phyloP scores from a whole-genome alignment of 2,888 invertebrate species.

The Malacosoma neustria region DNA sequence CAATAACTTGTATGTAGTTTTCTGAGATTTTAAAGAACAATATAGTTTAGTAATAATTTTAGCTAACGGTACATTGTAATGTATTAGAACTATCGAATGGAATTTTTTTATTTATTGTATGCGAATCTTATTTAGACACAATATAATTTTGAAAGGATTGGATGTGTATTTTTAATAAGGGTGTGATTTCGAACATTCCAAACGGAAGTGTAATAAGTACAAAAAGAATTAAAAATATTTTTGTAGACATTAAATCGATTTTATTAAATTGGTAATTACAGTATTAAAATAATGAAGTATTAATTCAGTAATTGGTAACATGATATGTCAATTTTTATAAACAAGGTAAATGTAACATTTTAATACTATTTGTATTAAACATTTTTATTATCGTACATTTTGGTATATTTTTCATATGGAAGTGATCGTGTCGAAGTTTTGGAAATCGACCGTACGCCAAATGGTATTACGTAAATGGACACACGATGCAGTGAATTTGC shows the following conservation, averaged over 20 bases:
- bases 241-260: slow-evolving; percentile 54
- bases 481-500: slow-evolving; percentile 45
- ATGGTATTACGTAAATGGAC: slow-evolving; percentile 28
- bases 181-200: slow-evolving; percentile 72
- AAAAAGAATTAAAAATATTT: slow-evolving; percentile 67
- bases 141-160: slow-evolving; percentile 36
- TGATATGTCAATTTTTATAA: slow-evolving; percentile 38
- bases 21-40: slow-evolving; percentile 54
- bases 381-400: slow-evolving; percentile 56
- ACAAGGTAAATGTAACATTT: slow-evolving; percentile 28
- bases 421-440: slow-evolving; percentile 35
- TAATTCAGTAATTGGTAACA: slow-evolving; percentile 21
- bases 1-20: slow-evolving; percentile 46
- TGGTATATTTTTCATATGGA: slow-evolving; percentile 44
- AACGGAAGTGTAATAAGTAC: slow-evolving; percentile 66
- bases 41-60: slow-evolving; percentile 43
- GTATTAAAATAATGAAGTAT: slow-evolving; percentile 61
- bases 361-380: slow-evolving; percentile 37
- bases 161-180: slow-evolving; percentile 48
- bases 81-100: slow-evolving; percentile 35
- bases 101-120: slow-evolving; percentile 60
- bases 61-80: slow-evolving; percentile 37
- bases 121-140: slow-evolving; percentile 37
- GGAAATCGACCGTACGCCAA: too few relatives aligned
- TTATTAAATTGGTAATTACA: slow-evolving; percentile 57